A percentile compares a stretch with the other conserved stretches of the same genome.
phyloP scores from a whole-genome alignment of 2,797 vertebrate genomes.

The Balearica regulorum region DNA sequence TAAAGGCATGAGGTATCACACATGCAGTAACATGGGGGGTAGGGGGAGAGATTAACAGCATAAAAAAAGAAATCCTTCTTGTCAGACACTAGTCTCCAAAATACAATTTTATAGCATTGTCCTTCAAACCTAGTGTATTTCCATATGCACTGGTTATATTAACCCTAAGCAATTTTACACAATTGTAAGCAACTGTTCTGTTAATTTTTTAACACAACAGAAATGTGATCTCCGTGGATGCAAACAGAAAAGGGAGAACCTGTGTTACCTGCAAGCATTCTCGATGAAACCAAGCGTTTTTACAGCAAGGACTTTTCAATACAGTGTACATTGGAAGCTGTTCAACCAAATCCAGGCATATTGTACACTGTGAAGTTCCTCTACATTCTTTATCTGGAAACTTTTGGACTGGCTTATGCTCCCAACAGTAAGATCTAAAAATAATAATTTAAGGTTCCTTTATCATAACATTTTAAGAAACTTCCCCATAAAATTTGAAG shows the following conservation, averaged over 20 bases:
- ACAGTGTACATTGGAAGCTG: constrained; percentile 79
- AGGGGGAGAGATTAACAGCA: not conserved
- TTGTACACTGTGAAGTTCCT: constrained; percentile 83
- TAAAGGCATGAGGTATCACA: not conserved
- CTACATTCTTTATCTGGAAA: constrained; percentile 53
- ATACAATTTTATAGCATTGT: not conserved
- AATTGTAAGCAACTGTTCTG: not conserved
- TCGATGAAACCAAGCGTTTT: constrained; percentile 93
- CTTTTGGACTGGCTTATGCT: constrained; percentile 86
- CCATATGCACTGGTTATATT: not conserved
- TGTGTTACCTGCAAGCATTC: constrained; percentile 90
- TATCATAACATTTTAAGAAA: not conserved
- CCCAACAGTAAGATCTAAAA: constrained; percentile 87
- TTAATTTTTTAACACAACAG: not conserved
- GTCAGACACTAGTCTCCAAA: not conserved
- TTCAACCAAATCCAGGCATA: constrained; percentile 88
- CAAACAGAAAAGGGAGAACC: not conserved
- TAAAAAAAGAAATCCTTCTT: not conserved
- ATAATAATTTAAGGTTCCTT: constrained; percentile 15
- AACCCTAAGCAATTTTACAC: not conserved
- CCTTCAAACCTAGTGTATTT: not conserved
- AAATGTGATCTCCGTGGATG: not conserved
- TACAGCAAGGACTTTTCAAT: constrained; percentile 91
- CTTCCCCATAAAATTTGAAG: not conserved
- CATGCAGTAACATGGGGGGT: not conserved